phyloP scores from a whole-genome alignment of 2,113 vertebrate genomes.

The Trogon surrucura region DNA sequence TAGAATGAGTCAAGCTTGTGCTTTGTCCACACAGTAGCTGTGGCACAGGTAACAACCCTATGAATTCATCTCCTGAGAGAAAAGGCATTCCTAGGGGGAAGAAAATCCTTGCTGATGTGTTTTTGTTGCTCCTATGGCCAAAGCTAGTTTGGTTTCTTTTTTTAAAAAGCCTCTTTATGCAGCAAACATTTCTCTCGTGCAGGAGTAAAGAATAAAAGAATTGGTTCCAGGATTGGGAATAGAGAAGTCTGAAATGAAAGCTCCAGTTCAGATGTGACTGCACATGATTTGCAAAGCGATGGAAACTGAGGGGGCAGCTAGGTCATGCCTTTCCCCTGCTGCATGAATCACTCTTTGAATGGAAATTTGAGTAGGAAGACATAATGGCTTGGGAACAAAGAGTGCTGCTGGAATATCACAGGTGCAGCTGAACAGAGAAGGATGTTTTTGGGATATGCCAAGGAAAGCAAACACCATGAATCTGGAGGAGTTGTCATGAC shows the following conservation, averaged over 20 bases:
- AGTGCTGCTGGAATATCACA: conserved; percentile 62
- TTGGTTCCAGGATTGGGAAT: not conserved
- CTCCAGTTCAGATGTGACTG: not conserved
- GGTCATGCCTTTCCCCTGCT: conserved; percentile 63
- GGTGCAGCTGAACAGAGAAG: conserved; percentile 59
- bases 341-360: conserved; percentile 59
- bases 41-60: not conserved
- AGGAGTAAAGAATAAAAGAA: conserved; percentile 6
- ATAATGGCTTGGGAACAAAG: conserved; percentile 66
- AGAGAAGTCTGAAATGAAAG: conserved; percentile 31
- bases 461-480: conserved; percentile 62
- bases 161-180: not conserved
- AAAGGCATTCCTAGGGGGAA: not conserved
- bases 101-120: not conserved
- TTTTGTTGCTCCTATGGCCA: not conserved
- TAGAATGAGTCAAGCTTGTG: not conserved
- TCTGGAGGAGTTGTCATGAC: conserved; percentile 58
- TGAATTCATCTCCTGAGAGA: not conserved
- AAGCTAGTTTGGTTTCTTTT: not conserved
- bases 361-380: conserved; percentile 70
- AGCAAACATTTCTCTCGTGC: not conserved
- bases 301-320: conserved; percentile 67
- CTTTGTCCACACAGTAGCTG: not conserved
- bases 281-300: conserved; percentile 44
- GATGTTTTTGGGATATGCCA: conserved; percentile 56